phyloP scores from a whole-genome alignment of 53 echinoderm and acorn worm species.

The Actinopyga echinites region DNA sequence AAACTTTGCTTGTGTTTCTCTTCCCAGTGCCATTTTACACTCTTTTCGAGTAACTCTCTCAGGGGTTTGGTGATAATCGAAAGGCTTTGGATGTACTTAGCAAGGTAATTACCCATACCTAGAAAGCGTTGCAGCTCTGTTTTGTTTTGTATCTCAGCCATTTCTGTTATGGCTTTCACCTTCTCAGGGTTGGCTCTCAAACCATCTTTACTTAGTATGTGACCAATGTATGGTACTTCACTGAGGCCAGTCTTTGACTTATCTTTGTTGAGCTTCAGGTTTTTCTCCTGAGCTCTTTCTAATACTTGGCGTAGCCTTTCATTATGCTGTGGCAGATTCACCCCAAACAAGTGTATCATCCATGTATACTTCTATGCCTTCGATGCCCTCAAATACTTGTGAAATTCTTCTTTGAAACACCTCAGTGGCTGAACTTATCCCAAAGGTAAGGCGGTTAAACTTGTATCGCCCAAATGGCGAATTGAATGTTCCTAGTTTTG shows the following conservation, averaged over 20 bases:
- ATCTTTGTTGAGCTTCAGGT: conserved; percentile 42
- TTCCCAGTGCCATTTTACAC: conserved; percentile 52
- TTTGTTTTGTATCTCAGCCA: conserved; percentile 26
- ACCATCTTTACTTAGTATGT: conserved; percentile 22
- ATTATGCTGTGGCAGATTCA: conserved; percentile 20
- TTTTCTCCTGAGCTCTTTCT: neutral
- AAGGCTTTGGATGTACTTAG: conserved; percentile 51
- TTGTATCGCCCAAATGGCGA: neutral
- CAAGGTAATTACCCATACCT: conserved; percentile 46
- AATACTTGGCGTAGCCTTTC: conserved; percentile 19
- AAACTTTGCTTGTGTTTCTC: conserved; percentile 27
- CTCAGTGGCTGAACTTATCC: neutral
- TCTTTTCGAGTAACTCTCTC: conserved; percentile 46
- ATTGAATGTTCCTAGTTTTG: neutral
- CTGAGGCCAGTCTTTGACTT: conserved; percentile 11
- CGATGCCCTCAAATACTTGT: conserved; percentile 23
- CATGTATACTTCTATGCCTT: conserved; percentile 19
- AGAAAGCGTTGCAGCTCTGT: conserved; percentile 44
- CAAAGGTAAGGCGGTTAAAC: neutral
- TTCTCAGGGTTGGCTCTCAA: conserved; percentile 24
- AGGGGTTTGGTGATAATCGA: conserved; percentile 17
- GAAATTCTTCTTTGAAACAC: no score
- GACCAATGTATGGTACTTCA: conserved; percentile 44
- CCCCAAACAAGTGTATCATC: conserved; percentile 39
- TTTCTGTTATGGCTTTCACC: conserved; percentile 26